Percentiles rank a stretch among this genome's conserved stretches.
phyloP scores from a whole-genome alignment of 2,797 vertebrate species.

The Amniataba percoides region DNA sequence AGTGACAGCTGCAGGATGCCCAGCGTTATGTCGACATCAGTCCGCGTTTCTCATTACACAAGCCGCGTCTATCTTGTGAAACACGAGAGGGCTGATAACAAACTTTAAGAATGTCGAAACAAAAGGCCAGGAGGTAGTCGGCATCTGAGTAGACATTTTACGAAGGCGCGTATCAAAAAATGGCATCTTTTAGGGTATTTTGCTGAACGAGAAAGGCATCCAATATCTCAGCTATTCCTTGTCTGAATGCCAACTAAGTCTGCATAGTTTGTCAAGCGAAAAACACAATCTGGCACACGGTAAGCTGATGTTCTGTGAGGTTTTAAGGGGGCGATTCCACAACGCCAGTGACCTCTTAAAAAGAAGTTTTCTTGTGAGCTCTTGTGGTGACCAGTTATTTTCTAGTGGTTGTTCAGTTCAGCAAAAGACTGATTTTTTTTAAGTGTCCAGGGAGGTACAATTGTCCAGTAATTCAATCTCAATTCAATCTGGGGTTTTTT shows the following conservation, averaged over 20 bases:
- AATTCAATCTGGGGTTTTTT: too few relatives aligned
- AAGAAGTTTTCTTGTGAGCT: constrained; percentile 2
- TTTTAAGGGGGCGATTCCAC: not conserved
- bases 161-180: constrained; percentile 27
- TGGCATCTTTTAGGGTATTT: not conserved
- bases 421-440: not conserved
- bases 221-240: not conserved
- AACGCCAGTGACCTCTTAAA: not conserved
- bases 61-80: constrained; percentile 5
- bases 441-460: not conserved
- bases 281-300: not conserved
- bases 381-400: not conserved
- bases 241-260: constrained; percentile 12
- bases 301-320: not conserved
- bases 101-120: constrained; percentile 27
- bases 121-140: constrained; percentile 3
- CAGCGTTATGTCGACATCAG: constrained; percentile 43
- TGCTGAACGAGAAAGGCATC: not conserved
- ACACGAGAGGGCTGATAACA: constrained; percentile 2
- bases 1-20: constrained; percentile 71
- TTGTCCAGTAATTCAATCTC: too few relatives aligned
- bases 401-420: too few relatives aligned
- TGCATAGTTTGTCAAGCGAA: constrained; percentile 9
- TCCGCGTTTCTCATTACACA: constrained; percentile 18
- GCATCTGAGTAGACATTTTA: not conserved